Evolutionary conservation across 2,888 invertebrate genomes (phyloP), one percentile per base, ranked within the genome.

Genomic region (Cephus rjabovi): DNA sequence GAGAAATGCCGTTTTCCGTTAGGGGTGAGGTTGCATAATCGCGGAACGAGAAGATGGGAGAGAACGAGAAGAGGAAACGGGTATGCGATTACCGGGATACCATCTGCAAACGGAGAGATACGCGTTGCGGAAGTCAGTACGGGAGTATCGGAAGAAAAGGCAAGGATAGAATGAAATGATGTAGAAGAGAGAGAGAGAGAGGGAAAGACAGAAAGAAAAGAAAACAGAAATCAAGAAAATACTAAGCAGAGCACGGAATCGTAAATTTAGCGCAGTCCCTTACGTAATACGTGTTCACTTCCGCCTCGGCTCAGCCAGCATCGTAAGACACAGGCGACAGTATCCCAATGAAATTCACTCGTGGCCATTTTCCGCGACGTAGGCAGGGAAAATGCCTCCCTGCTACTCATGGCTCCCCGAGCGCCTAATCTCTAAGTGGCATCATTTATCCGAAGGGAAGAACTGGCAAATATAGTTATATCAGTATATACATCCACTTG

Each of bases 341-440:
- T 56, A 23, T 56, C 56, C 56, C 56, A 56, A 56, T 56, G 56
- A 56, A 56, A 56, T 56, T 56, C 56, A 56, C 80, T 78, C 77
- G 76, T 79, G 9, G 77, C 81, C 78, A 84, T 84, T 84, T 85
- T 81, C 83, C 84, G 79, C 83, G 81, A 79, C 77, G 82, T 80
- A 83, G 81, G 80, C 83, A 82, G 79, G 77, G 81, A 83, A 83
- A 86, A 84, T 86, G 81, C 40, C 81, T 85, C 80, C 80, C 80
- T 85, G 79, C 81, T 82, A 81, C 82, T 77, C 75, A n/a, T 35
- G 23, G 68, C 40, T 86, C 85, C 83, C 85, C 80, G 80, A 82
- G 83, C 87, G 83, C 84, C 87, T 88, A 88, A 88, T 88, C 88
- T 88, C 86, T 86, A 86, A 88, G 87, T 87, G 85, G 85, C 84